phyloP scores from a whole-genome alignment of 2,888 invertebrate genomes.

The Crepidodera aurea region DNA sequence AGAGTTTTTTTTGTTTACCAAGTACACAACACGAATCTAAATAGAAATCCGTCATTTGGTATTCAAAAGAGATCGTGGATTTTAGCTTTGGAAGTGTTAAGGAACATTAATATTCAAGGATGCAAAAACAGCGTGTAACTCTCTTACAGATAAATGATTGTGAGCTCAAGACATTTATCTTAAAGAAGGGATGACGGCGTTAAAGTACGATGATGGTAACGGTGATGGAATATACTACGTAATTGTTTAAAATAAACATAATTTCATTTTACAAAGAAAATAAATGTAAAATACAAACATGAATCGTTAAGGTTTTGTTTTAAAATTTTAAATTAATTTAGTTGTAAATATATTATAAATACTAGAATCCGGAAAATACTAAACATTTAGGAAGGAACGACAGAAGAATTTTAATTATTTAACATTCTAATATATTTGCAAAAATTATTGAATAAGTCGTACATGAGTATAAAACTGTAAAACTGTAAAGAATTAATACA shows the following conservation, averaged over 20 bases:
- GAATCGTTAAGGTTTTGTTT: too few relatives aligned
- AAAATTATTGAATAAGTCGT: too few relatives aligned
- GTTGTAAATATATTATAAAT: too few relatives aligned
- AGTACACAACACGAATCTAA: constrained; percentile 12
- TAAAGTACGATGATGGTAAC: neutral
- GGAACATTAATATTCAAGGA: constrained; percentile 23
- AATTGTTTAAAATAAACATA: neutral
- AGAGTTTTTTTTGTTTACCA: constrained; percentile 8
- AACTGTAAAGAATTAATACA: too few relatives aligned
- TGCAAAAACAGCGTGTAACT: constrained; percentile 9
- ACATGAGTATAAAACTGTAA: too few relatives aligned
- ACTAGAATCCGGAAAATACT: too few relatives aligned
- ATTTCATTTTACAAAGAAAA: too few relatives aligned
- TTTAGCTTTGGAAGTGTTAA: constrained; percentile 17
- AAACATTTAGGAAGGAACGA: too few relatives aligned
- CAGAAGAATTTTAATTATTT: too few relatives aligned
- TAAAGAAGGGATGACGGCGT: constrained; percentile 9
- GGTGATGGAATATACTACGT: neutral
- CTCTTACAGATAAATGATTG: constrained; percentile 20
- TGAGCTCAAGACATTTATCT: constrained; percentile 5
- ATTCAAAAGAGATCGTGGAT: constrained; percentile 16
- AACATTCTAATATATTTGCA: too few relatives aligned
- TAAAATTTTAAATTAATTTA: too few relatives aligned
- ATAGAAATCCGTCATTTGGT: constrained; percentile 12
- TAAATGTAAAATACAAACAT: too few relatives aligned